phyloP scores from a whole-genome alignment of 2,797 vertebrate genomes.

The Carcharodon carcharias region DNA sequence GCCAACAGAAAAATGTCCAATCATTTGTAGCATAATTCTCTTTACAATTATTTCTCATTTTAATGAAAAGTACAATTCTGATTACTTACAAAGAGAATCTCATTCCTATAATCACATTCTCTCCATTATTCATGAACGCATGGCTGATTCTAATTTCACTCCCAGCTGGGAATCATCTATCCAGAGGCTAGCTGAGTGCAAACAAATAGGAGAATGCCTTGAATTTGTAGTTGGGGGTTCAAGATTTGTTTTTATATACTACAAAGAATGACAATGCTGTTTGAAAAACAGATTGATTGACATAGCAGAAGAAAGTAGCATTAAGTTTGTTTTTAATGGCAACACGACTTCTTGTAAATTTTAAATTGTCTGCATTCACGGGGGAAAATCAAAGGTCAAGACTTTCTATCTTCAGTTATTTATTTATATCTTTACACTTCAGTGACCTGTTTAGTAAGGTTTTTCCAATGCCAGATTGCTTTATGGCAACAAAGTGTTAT shows the following conservation, averaged over 20 bases:
- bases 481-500: background rate
- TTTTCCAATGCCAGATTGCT: background rate
- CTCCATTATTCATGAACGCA: constrained; percentile 8
- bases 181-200: background rate
- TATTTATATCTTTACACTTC: background rate
- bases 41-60: constrained; percentile 9
- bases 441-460: background rate
- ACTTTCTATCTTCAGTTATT: background rate
- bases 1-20: background rate
- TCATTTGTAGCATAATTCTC: constrained; percentile 7
- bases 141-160: background rate
- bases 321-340: background rate
- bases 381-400: background rate
- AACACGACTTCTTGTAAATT: background rate
- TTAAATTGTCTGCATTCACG: background rate
- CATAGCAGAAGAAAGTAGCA: background rate
- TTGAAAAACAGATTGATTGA: background rate
- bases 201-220: background rate
- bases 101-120: background rate
- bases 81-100: background rate
- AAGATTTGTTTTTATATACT: background rate
- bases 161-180: background rate
- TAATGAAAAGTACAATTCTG: background rate
- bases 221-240: background rate
- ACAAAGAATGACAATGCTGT: no score